Evolutionary conservation across 1,140 invertebrate genomes (phyloP).

Genomic region (Papilio aristodemus): DNA sequence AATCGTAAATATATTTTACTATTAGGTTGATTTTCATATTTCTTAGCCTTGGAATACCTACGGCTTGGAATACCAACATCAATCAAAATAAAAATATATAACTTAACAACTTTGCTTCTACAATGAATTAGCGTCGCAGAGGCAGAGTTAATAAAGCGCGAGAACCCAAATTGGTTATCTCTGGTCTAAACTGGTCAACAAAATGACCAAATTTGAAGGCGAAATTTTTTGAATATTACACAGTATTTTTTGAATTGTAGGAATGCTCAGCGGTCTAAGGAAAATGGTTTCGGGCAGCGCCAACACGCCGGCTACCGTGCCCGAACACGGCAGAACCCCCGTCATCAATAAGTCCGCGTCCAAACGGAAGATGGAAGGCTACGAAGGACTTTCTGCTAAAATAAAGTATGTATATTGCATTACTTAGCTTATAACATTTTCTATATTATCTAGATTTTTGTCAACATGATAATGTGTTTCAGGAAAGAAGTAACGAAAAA

Average conservation of each 20-base stretch:
- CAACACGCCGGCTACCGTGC: constrained; percentile 68
- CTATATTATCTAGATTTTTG: too few relatives aligned
- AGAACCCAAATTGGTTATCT: too few relatives aligned
- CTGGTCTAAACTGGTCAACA: too few relatives aligned
- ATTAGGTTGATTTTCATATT: neutral
- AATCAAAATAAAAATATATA: too few relatives aligned
- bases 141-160: too few relatives aligned
- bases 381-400: constrained; percentile 81
- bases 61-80: too few relatives aligned
- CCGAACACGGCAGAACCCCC: constrained; percentile 70
- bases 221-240: too few relatives aligned
- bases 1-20: constrained; percentile 83
- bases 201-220: too few relatives aligned
- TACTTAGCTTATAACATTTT: constrained; percentile 36
- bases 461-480: constrained; percentile 44
- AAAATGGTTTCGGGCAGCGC: constrained; percentile 85
- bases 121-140: too few relatives aligned
- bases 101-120: too few relatives aligned
- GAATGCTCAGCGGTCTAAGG: constrained; percentile 88
- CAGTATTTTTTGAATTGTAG: constrained; percentile 73
- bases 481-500: constrained; percentile 78
- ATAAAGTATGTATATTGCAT: constrained; percentile 79
- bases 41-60: too few relatives aligned
- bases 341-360: constrained; percentile 71
- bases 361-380: constrained; percentile 73